Conservation (phyloP, 2,113 vertebrate species). For the Heterocephalus glaber region DNA sequence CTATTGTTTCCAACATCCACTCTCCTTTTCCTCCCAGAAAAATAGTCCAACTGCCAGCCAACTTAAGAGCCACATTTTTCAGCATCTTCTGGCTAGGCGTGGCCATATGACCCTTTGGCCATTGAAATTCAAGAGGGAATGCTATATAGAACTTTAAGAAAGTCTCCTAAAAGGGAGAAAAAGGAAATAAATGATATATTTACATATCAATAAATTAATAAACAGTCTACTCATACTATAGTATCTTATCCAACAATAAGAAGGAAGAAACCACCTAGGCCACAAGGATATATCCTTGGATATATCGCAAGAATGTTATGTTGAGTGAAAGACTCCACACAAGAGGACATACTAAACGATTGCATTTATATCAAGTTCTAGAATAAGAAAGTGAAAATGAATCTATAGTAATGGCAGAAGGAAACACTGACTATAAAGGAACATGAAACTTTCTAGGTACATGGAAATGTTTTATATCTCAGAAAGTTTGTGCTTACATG, state of each 20-base stretch:
- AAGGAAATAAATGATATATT: neutral
- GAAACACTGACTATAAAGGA: neutral
- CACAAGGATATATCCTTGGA: neutral
- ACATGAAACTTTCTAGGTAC: neutral
- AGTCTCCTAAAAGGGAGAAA: neutral
- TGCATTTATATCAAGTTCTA: neutral
- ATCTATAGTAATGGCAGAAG: neutral
- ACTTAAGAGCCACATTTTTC: neutral
- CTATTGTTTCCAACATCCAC: neutral
- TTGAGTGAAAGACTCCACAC: neutral
- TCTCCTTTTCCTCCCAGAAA: neutral
- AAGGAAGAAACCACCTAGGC: neutral
- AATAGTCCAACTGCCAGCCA: neutral
- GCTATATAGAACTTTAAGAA: neutral
- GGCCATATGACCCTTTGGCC: neutral
- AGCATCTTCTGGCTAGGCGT: neutral
- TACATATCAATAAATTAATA: too few relatives aligned
- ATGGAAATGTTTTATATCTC: neutral
- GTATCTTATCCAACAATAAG: neutral
- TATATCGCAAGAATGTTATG: neutral
- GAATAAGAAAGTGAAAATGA: neutral
- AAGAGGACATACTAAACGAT: neutral
- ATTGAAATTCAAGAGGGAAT: conserved; percentile 11
- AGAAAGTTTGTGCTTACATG: neutral
- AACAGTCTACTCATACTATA: neutral